Evolutionary conservation across 2,113 vertebrate species (phyloP).

Genomic region (Tupaia chinensis): DNA sequence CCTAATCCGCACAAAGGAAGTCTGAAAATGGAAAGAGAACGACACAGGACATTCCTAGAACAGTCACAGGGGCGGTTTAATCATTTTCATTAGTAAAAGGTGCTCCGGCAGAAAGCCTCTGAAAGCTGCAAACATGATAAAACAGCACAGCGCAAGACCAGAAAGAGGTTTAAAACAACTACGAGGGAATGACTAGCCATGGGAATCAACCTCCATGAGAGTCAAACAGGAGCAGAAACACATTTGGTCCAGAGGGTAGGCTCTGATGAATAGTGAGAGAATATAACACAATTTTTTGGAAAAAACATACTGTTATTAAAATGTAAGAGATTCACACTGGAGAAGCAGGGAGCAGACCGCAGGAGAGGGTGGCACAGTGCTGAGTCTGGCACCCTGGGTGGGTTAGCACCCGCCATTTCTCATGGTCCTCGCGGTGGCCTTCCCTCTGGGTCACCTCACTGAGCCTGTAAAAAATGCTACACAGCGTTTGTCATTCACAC

Average conservation of each 20-base stretch:
- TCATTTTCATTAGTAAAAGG: background rate
- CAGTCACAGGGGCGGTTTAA: background rate
- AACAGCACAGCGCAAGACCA: no score
- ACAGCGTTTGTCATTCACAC: no score
- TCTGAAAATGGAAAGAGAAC: background rate
- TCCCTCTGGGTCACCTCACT: background rate
- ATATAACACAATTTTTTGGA: rapidly evolving
- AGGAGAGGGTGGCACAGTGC: no score
- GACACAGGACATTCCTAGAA: background rate
- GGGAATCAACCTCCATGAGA: background rate
- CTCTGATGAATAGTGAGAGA: background rate
- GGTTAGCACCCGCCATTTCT: background rate
- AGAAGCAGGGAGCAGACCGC: no score
- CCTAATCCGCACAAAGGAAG: background rate
- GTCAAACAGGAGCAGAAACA: background rate
- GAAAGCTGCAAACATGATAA: background rate
- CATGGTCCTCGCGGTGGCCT: rapidly evolving
- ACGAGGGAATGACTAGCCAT: background rate
- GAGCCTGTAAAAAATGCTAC: background rate
- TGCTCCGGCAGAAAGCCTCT: background rate
- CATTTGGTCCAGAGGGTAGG: background rate
- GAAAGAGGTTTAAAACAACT: background rate
- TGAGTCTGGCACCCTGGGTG: no score
- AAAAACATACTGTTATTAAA: background rate
- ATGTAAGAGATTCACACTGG: background rate